phyloP scores from a whole-genome alignment of 1,140 invertebrate species.

The Aphis craccivora region DNA sequence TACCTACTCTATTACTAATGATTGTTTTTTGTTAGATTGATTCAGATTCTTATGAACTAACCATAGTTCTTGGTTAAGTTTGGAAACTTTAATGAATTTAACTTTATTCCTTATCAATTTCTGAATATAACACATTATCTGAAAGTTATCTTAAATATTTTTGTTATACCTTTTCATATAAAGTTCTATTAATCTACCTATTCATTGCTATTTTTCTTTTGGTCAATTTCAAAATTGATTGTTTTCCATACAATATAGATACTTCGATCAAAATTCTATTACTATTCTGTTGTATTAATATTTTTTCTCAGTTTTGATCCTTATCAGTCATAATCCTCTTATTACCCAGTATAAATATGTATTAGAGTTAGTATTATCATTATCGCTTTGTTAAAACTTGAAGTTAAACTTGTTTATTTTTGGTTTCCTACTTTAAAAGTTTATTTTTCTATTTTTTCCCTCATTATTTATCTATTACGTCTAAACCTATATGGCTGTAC shows the following conservation, averaged over 20 bases:
- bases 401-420: not conserved
- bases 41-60: not conserved
- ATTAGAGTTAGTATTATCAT: not conserved
- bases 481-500: not conserved
- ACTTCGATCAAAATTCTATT: not conserved
- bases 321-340: not conserved
- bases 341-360: not conserved
- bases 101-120: not conserved
- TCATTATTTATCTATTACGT: no score
- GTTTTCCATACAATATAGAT: not conserved
- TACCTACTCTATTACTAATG: not conserved
- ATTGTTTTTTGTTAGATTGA: not conserved
- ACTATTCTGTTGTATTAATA: not conserved
- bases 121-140: not conserved
- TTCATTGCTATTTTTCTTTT: not conserved
- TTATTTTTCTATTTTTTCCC: not conserved
- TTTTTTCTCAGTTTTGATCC: not conserved
- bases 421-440: not conserved
- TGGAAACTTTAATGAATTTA: not conserved
- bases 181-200: not conserved
- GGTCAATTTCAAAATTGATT: not conserved
- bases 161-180: not conserved
- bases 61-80: not conserved
- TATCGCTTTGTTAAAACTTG: not conserved
- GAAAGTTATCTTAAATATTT: not conserved